A percentile compares a stretch with the other conserved stretches of the same genome.
Conservation (phyloP, 1,140 invertebrate genomes). For the Tyrophagus putrescentiae region DNA sequence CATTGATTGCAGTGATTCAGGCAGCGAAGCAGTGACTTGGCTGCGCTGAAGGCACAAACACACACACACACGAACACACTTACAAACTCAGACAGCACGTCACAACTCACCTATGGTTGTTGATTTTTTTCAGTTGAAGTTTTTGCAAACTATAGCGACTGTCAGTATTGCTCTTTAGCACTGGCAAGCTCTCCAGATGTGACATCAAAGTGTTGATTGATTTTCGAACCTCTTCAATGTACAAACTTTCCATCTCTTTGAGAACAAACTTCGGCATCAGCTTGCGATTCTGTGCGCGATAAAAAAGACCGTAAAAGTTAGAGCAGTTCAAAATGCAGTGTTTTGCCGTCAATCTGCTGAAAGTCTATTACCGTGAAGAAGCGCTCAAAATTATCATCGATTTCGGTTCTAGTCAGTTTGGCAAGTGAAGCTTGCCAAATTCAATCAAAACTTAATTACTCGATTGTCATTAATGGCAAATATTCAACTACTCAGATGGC, state of each 20-base stretch:
- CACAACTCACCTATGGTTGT: slow-evolving; percentile 80
- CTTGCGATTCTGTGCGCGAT: slow-evolving; percentile 64
- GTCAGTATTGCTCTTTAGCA: slow-evolving; percentile 91
- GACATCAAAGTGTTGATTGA: slow-evolving; percentile 96
- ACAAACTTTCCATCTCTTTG: slow-evolving; percentile 99
- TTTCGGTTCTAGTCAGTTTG: too few relatives aligned
- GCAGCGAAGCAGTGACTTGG: too few relatives aligned
- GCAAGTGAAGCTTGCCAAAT: too few relatives aligned
- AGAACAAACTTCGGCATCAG: slow-evolving; percentile 97
- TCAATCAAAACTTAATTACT: neutral
- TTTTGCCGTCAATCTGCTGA: too few relatives aligned
- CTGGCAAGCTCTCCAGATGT: slow-evolving; percentile 94
- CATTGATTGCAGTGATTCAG: too few relatives aligned
- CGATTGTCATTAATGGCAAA: slow-evolving; percentile 1
- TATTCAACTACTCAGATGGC: neutral
- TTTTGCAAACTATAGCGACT: slow-evolving; percentile 90
- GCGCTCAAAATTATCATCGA: too few relatives aligned
- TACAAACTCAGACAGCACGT: too few relatives aligned
- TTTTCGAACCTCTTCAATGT: slow-evolving; percentile 92
- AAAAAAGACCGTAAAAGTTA: too few relatives aligned
- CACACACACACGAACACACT: too few relatives aligned
- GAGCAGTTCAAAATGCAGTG: too few relatives aligned
- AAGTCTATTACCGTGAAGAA: too few relatives aligned
- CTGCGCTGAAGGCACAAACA: too few relatives aligned
- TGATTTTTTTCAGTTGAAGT: slow-evolving; percentile 84